Percentiles rank a stretch among this genome's conserved stretches.
Conservation (phyloP, 1,140 invertebrate genomes). For the Littorina saxatilis region DNA sequence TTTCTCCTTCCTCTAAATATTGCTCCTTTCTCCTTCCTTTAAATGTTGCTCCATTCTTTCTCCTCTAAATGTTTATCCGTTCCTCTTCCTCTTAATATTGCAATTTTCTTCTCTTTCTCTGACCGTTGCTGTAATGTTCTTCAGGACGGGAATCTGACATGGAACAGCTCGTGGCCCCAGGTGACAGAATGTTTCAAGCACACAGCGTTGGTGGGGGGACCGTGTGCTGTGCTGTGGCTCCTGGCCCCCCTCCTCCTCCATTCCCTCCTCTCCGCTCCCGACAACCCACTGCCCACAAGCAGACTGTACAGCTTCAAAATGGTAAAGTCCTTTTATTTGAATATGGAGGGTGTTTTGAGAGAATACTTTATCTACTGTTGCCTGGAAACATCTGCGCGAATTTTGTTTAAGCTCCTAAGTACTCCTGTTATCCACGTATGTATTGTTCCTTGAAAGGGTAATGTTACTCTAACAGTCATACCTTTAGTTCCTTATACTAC, state of each 20-base stretch:
- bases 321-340: neutral
- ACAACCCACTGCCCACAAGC: neutral
- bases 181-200: slow-evolving; percentile 62
- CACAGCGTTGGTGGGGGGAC: slow-evolving; percentile 90
- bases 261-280: neutral
- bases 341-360: too few relatives aligned
- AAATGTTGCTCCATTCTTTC: neutral
- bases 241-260: slow-evolving; percentile 85
- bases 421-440: too few relatives aligned
- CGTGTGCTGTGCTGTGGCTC: slow-evolving; percentile 89
- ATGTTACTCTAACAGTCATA: too few relatives aligned
- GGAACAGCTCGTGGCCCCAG: slow-evolving; percentile 73
- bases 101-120: slow-evolving; percentile 6
- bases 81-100: too few relatives aligned
- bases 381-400: too few relatives aligned
- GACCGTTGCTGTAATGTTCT: neutral
- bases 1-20: neutral
- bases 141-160: slow-evolving; percentile 39
- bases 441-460: too few relatives aligned
- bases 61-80: neutral
- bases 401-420: too few relatives aligned
- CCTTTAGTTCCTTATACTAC: too few relatives aligned
- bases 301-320: slow-evolving; percentile 6
- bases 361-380: too few relatives aligned
- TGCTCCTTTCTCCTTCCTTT: neutral